Conservation (phyloP, 2,888 invertebrate genomes). For the Mesopsocus fuscifrons region DNA sequence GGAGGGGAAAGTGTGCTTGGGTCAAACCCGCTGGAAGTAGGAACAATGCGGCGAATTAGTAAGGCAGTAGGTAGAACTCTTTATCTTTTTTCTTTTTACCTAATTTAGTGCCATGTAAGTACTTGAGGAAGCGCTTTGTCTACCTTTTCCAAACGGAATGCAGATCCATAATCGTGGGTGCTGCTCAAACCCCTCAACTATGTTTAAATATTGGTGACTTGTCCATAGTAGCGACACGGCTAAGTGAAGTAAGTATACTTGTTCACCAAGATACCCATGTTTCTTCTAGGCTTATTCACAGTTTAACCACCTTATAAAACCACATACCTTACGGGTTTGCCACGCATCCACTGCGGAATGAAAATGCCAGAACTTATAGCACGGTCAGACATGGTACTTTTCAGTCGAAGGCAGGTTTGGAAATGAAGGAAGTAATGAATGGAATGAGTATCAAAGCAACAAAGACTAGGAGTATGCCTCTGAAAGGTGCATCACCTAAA, state of each 20-base stretch:
- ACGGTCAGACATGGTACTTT: conserved; percentile 15
- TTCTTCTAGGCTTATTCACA: too few species aligned
- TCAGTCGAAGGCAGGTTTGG: conserved; percentile 11
- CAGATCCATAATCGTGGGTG: too few species aligned
- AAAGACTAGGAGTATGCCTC: conserved; percentile 13
- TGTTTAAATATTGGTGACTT: too few species aligned
- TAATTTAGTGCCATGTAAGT: background rate
- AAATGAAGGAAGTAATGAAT: too few species aligned
- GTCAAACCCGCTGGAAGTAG: conserved; percentile 29
- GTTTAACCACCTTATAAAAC: too few species aligned
- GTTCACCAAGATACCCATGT: too few species aligned
- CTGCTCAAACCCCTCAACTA: too few species aligned
- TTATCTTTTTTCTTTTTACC: too few species aligned
- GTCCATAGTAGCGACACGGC: too few species aligned
- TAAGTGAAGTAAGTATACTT: too few species aligned
- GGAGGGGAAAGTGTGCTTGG: conserved; percentile 46
- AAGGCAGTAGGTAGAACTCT: background rate
- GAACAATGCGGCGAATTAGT: conserved; percentile 2
- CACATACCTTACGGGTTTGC: conserved; percentile 35
- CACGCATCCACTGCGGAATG: conserved; percentile 57
- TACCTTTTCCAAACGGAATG: too few species aligned
- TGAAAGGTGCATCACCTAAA: conserved; percentile 27
- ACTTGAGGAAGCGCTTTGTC: too few species aligned
- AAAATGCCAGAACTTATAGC: conserved; percentile 32
- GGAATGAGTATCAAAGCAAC: background rate